Base-by-base conservation (phyloP, 2,888 invertebrate species). In the Sclerodermus sp. region DNA sequence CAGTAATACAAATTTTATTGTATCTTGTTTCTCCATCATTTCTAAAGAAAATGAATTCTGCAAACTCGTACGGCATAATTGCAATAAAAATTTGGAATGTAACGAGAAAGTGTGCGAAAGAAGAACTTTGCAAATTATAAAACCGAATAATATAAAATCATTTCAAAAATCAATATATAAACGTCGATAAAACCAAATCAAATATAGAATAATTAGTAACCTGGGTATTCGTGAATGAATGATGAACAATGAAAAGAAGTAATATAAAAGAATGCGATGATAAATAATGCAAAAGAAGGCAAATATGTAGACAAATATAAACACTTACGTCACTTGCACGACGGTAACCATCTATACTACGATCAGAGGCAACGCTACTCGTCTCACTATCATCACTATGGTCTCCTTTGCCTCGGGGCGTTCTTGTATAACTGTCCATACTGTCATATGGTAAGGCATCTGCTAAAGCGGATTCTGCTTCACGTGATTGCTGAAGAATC, bases 291-390 rank as follows among this genome's bases (percentile, higher is more conserved):
- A 41, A 60, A 58, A 54, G 53, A 45, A 42, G 32, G 23, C 47
- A 8, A 15, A 45, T 15, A 43, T 9, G 16, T 23, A 5, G 23
- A 23, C 23, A 8, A 23, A 23, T 23, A 3, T 3, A 23, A 23
- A 5, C 4, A 23, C 23, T 23, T 78, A 91, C 91, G 80, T 93
- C 93, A 66, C 89, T 86, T 32, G 85, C 87, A 63, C 91, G 82
- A 53, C 90, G 84, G 64, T 85, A 90, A 1, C 91, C 91, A 76
- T 93, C 91, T 64, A 90, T 86, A 44, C 93, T 93, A 23, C 92
- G 82, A 69, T 96, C 96, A 0, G 96, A 96, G 76, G 96, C 96
- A 10, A 97, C 90, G 71, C 95, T 96, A 42, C 96, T 96, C 0
- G 95, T 96, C 78, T 97, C 96, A 8, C 95, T 93, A 70, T 94